A percentile compares a stretch with the other conserved stretches of the same genome.
Conservation (phyloP, 35 echinoderm and acorn worm species). For the Ophiothrix spiculata region DNA sequence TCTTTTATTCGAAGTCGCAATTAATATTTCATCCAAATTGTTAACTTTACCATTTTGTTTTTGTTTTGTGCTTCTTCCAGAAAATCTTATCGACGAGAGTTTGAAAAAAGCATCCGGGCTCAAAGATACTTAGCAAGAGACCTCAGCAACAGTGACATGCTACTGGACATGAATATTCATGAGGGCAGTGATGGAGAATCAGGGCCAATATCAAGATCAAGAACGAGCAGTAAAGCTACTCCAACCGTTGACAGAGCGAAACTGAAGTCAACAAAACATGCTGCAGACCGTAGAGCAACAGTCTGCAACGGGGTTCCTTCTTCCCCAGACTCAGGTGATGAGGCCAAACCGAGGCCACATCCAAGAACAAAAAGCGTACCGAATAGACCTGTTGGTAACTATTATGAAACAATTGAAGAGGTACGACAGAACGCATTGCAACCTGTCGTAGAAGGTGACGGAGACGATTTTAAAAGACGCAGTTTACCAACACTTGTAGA, state of each 20-base stretch:
- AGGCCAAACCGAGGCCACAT: constrained; percentile 26
- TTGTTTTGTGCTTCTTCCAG: background rate
- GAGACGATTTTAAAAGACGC: background rate
- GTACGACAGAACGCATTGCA: constrained; percentile 21
- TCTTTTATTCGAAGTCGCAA: too few relatives aligned
- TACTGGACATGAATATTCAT: constrained; percentile 15
- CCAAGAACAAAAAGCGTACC: constrained; percentile 44
- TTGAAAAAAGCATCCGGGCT: background rate
- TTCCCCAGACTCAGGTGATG: background rate
- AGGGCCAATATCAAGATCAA: background rate
- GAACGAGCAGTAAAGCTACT: background rate
- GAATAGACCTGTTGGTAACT: constrained; percentile 25
- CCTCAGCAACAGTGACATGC: constrained; percentile 7
- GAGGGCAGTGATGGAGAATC: background rate
- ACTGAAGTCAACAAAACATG: background rate
- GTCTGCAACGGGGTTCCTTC: background rate
- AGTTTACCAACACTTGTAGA: background rate
- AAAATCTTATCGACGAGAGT: background rate
- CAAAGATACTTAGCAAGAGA: background rate
- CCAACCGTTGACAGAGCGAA: background rate
- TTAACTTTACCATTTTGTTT: too few relatives aligned
- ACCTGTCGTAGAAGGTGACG: constrained; percentile 12
- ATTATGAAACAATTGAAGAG: constrained; percentile 62
- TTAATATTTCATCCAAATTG: too few relatives aligned
- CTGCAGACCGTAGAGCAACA: constrained; percentile 23